These are phyloP conservation scores for Trematomus bernacchii DNA, from an alignment of 2,797 vertebrate genomes.

Conservation along the genomic window DNA sequence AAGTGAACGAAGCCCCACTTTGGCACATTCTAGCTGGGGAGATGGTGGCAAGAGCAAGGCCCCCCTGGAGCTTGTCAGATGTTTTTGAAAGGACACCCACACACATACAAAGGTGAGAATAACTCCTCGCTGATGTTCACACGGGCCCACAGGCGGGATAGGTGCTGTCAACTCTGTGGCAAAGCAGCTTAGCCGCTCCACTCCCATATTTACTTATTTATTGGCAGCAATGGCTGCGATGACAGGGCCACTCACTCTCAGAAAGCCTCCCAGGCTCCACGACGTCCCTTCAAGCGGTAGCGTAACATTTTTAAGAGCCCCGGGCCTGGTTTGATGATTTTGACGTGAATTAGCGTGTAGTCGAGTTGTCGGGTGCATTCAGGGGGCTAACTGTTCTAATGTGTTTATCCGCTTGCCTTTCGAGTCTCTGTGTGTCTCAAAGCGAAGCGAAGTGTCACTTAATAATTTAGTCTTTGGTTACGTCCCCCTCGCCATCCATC, in stretches of 20 bases:
- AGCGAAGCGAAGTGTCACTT: constrained; percentile 82
- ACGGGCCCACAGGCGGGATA: constrained; percentile 35
- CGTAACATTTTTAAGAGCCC: constrained; percentile 83
- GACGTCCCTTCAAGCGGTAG: constrained; percentile 72
- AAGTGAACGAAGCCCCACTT: constrained; percentile 80
- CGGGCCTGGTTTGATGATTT: constrained; percentile 82
- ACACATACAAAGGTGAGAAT: constrained; percentile 54
- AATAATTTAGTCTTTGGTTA: constrained; percentile 90
- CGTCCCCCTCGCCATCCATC: constrained; percentile 73
- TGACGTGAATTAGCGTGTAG: constrained; percentile 87
- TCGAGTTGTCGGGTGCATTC: constrained; percentile 87
- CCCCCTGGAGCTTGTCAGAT: constrained; percentile 62
- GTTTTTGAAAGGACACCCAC: constrained; percentile 39
- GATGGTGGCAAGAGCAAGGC: constrained; percentile 56
- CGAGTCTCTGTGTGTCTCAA: constrained; percentile 68
- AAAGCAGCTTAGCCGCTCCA: constrained; percentile 64
- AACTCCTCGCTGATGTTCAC: constrained; percentile 65
- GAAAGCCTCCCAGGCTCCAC: constrained; percentile 76
- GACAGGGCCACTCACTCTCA: constrained; percentile 82
- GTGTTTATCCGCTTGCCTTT: constrained; percentile 84
- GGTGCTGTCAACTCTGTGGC: constrained; percentile 72
- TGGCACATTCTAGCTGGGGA: constrained; percentile 77
- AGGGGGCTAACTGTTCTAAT: constrained; percentile 90
- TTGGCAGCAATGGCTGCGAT: constrained; percentile 80
- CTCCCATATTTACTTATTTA: constrained; percentile 87